Evolutionary conservation across 1,140 invertebrate genomes (phyloP), one percentile per base, ranked within the genome.

Genomic region (Lutraria rhynchaena): DNA sequence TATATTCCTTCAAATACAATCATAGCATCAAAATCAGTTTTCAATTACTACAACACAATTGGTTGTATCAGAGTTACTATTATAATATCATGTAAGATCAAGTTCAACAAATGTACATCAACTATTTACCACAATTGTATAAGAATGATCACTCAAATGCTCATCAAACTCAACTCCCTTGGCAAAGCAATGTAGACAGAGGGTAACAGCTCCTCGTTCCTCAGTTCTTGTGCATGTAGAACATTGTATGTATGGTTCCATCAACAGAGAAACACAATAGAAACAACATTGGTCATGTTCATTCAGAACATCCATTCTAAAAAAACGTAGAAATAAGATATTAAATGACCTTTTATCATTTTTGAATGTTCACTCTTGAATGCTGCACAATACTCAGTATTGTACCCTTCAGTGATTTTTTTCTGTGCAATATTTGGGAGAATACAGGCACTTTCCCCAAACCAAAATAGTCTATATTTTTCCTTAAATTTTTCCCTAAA

Each of bases 161-260:
- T 86, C 80, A 0, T 85, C 89, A 35, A 94, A 93, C 91, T 97
- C 95, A 11, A 92, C 92, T 9, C 96, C 96, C 24, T 94, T 94
- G 0, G 96, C 93, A 92, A 97, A 97, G 92, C 97, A 97, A 7
- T 92, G 84, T 0, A 95, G 91, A 88, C 97, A 98, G 1, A 96
- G 88, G 22, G 94, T 93, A 0, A 93, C 81, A 49, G 89, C 1
- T 3, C 55, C 31, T 31, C 29, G 24, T 22, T 41, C 86, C 13
- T 67, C 80, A 4, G 75, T 41, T 9, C 71, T 74, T 11, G 27
- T n/a, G 89, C 96, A 97, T 82, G 95, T 93, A 17, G 94, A 94
- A 90, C 96, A 97, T 84, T 94, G 94, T 60, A 97, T 95, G 77
- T 95, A 96, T 0, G 96, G 96, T 85, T 95, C 95, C 53, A 71